Conservation (phyloP, 2,888 invertebrate species). For the Orthosia gracilis region DNA sequence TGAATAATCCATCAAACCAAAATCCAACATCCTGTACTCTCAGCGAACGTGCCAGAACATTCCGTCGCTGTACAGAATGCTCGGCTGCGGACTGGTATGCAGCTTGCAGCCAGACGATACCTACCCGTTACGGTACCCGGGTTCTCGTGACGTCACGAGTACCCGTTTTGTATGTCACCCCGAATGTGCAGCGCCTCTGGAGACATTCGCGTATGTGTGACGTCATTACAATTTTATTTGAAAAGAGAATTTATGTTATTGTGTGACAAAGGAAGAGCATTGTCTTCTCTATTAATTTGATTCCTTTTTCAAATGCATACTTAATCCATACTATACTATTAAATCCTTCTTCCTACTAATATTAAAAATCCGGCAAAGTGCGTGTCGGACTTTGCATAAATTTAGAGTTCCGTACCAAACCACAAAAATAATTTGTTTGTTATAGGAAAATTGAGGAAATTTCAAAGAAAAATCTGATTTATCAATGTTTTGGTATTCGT, state of each 20-base stretch:
- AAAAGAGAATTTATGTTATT: slow-evolving; percentile 5
- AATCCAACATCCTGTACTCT: slow-evolving; percentile 31
- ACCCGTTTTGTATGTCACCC: slow-evolving; percentile 41
- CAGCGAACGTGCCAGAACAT: slow-evolving; percentile 68
- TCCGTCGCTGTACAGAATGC: slow-evolving; percentile 67
- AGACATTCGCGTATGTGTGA: slow-evolving; percentile 12
- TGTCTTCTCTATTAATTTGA: too few species aligned
- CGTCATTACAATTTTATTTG: slow-evolving; percentile 19
- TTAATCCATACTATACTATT: too few species aligned
- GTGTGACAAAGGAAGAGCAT: too few species aligned
- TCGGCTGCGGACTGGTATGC: slow-evolving; percentile 65
- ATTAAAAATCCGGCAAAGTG: too few species aligned
- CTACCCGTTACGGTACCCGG: slow-evolving; percentile 15
- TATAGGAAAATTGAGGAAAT: too few species aligned
- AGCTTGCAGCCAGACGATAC: slow-evolving; percentile 60
- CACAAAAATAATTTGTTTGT: too few species aligned
- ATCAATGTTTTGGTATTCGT: too few species aligned
- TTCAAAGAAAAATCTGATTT: too few species aligned
- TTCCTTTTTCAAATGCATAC: too few species aligned
- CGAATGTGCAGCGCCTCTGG: slow-evolving; percentile 21
- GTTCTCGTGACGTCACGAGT: slow-evolving; percentile 43
- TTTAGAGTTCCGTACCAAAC: too few species aligned
- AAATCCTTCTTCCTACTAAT: too few species aligned
- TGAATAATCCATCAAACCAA: background rate
- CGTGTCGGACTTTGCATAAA: too few species aligned